Base-by-base conservation (phyloP, 2,113 vertebrate species). In the Caracal caracal region DNA sequence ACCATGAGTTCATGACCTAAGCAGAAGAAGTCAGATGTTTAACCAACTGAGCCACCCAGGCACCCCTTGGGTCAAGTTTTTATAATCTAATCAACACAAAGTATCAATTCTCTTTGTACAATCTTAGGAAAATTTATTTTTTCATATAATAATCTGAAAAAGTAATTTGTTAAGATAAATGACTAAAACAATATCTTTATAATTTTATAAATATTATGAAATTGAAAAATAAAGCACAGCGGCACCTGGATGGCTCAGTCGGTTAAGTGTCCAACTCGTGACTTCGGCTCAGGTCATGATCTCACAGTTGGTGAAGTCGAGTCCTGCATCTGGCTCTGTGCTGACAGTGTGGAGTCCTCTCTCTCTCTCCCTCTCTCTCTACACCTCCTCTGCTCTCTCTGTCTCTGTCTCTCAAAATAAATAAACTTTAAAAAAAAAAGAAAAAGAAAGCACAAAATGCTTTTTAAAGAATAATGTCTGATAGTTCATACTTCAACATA, bases 171-270 rank as follows among this genome's bases (percentile, higher is more conserved):
- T 68, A 84, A 76, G 43, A 24, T 78, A 33, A 20, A 66, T 63
- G 37, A 63, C 26, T 43, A 93, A 33, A 75, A 80, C 24, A 81
- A 91, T 83, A 75, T 16, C 51, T 82, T 56, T 85, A 24, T 35
- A 92, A 68, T 61, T 51, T 20, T 96, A 28, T 30, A 92, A 81
- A 65, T 65, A 83, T 19, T 79, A 90, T 47, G 10, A 33, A 93
- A 93, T 87, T 90, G 22, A 90, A 97, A 96, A 93, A 49, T 40
- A 87, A 80, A 75, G n/a, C 22, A 66, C 47, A 79, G 91, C 24
- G 71, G 26, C 26, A 12, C 37, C 37, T 73, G 24, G 71, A 40
- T 3, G 37, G 20, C 70, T 71, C 70, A 71, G 70, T 68, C 17
- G 16, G 33, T 68, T 68, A 19, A 35, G 33, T 8, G 8, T 68